These are phyloP conservation scores for Argynnis bischoffii DNA, from an alignment of 2,888 invertebrate species.

Conservation along the genomic window DNA sequence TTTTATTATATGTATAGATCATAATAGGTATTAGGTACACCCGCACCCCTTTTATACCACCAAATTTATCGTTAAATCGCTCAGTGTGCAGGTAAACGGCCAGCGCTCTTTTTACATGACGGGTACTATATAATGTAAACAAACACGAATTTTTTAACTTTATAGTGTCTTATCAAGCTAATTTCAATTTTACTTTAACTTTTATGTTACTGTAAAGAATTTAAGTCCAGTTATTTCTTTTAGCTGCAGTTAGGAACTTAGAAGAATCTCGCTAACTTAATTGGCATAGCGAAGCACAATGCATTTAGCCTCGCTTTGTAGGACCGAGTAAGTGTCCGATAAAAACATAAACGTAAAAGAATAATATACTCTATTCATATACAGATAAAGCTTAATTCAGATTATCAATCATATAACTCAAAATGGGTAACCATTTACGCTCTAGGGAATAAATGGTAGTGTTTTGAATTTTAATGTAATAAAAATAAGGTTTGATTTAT, in stretches of 20 bases:
- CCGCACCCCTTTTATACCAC: too few relatives aligned
- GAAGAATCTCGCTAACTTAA: slow-evolving; percentile 36
- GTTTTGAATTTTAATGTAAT: not conserved
- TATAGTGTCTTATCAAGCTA: not conserved
- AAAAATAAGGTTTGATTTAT: not conserved
- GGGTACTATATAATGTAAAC: too few relatives aligned
- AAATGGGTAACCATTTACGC: slow-evolving; percentile 16
- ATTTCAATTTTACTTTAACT: not conserved
- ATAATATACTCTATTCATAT: not conserved
- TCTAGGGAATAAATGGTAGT: not conserved
- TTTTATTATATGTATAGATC: too few relatives aligned
- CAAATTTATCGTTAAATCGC: too few relatives aligned
- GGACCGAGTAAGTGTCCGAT: slow-evolving; percentile 15
- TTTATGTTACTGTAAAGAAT: not conserved
- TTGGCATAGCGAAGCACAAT: slow-evolving; percentile 36
- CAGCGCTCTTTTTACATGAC: too few relatives aligned
- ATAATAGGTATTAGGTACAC: too few relatives aligned
- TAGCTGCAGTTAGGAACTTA: slow-evolving; percentile 16
- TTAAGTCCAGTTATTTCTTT: slow-evolving; percentile 18
- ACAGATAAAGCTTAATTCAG: slow-evolving; percentile 13
- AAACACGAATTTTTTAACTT: too few relatives aligned
- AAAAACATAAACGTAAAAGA: not conserved
- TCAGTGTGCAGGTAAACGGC: too few relatives aligned
- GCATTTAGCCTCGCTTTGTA: slow-evolving; percentile 37
- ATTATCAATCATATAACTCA: slow-evolving; percentile 7